Evolutionary conservation across 92 coral and sea anemone genomes (phyloP).

Genomic region (Epizoanthus rinbou): DNA sequence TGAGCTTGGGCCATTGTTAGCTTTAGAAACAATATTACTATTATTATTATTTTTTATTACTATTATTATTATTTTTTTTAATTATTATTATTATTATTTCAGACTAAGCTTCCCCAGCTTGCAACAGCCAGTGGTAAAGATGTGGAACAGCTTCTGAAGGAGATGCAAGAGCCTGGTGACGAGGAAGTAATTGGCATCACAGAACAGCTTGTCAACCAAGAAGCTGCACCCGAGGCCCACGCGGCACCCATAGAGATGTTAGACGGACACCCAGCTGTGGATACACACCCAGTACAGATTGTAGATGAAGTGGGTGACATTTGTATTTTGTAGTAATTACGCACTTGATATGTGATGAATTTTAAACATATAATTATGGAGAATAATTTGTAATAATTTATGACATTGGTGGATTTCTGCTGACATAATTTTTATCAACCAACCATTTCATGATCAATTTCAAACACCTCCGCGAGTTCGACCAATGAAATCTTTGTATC

Average conservation of each 20-base stretch:
- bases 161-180: slow-evolving; percentile 88
- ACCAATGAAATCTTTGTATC: too few species aligned
- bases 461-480: too few species aligned
- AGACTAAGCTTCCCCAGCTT: slow-evolving; percentile 81
- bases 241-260: slow-evolving; percentile 12
- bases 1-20: not conserved
- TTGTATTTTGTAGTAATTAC: not conserved
- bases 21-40: too few species aligned
- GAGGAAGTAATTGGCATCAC: slow-evolving; percentile 88
- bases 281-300: slow-evolving; percentile 6
- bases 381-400: too few species aligned
- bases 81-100: not conserved
- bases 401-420: too few species aligned
- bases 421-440: too few species aligned
- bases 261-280: slow-evolving; percentile 6
- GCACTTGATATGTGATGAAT: not conserved
- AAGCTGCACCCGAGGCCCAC: slow-evolving; percentile 37
- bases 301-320: slow-evolving; percentile 24
- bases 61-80: not conserved
- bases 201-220: slow-evolving; percentile 73
- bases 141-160: slow-evolving; percentile 81
- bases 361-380: too few species aligned
- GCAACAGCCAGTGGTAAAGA: slow-evolving; percentile 77
- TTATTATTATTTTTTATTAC: too few species aligned
- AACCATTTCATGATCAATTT: too few species aligned